Evolutionary conservation across 2,888 invertebrate species (phyloP).

Genomic region (Aricia artaxerxes): DNA sequence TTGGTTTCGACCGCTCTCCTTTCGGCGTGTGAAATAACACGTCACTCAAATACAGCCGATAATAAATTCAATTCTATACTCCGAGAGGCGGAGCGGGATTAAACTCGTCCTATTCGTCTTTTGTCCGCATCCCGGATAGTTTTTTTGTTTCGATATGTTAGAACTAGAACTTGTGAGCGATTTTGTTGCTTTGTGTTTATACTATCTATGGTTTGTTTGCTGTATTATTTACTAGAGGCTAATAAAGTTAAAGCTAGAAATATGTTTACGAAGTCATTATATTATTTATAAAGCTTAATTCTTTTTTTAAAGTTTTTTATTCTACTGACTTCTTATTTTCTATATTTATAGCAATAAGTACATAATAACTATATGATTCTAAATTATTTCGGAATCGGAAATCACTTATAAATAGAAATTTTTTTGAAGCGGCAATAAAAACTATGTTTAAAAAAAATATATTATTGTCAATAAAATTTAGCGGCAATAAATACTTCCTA

Average conservation of each 20-base stretch:
- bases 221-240: no score
- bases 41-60: slow-evolving; percentile 78
- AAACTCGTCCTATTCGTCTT: slow-evolving; percentile 73
- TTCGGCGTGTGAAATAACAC: slow-evolving; percentile 77
- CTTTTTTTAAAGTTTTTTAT: no score
- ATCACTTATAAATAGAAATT: no score
- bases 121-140: slow-evolving; percentile 59
- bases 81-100: slow-evolving; percentile 69
- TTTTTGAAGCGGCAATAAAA: no score
- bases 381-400: no score
- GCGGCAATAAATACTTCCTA: no score
- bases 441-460: no score
- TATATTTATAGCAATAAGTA: neutral
- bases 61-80: slow-evolving; percentile 79
- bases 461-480: no score
- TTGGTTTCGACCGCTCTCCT: slow-evolving; percentile 58
- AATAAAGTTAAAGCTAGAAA: no score
- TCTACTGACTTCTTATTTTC: neutral
- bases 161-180: neutral
- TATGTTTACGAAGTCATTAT: no score
- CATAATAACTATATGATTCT: no score
- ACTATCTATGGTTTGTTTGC: neutral
- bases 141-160: slow-evolving; percentile 49
- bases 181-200: neutral
- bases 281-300: no score